Conservation (phyloP, 2,797 vertebrate species). For the Spondyliosoma cantharus region DNA sequence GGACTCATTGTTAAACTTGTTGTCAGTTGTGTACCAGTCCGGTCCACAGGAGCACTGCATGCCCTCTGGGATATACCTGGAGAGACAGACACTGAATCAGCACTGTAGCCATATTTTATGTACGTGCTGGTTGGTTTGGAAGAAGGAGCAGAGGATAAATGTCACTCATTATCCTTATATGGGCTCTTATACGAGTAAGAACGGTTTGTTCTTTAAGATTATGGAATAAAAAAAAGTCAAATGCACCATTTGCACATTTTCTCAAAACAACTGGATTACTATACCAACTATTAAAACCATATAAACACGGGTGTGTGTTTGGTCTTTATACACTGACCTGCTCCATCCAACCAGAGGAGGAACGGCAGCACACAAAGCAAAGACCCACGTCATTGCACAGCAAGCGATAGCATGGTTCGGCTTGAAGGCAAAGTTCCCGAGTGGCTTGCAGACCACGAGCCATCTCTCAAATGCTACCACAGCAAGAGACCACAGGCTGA, state of each 20-base stretch:
- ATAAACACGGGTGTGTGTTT: neutral
- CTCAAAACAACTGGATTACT: neutral
- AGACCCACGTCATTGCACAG: slow-evolving; percentile 81
- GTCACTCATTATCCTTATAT: neutral
- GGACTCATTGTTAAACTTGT: slow-evolving; percentile 84
- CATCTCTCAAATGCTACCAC: slow-evolving; percentile 85
- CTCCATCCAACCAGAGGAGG: slow-evolving; percentile 87
- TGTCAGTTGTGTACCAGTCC: slow-evolving; percentile 83
- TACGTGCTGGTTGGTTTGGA: neutral
- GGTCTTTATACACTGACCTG: slow-evolving; percentile 71
- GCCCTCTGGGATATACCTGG: slow-evolving; percentile 84
- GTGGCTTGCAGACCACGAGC: slow-evolving; percentile 86
- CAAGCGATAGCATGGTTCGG: slow-evolving; percentile 80
- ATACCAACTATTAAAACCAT: neutral
- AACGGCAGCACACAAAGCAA: slow-evolving; percentile 66
- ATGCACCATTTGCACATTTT: too few species aligned
- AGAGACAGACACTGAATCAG: neutral
- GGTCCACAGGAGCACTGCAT: slow-evolving; percentile 84
- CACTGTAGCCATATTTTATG: neutral
- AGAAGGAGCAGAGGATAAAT: neutral
- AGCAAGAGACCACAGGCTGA: slow-evolving; percentile 86
- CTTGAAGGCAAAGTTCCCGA: slow-evolving; percentile 84
- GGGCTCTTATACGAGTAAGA: neutral
- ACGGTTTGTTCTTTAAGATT: too few species aligned
- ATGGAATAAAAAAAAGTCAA: neutral